A percentile compares a stretch with the other conserved stretches of the same genome.
Evolutionary conservation across 1,140 invertebrate genomes (phyloP).

Genomic region (Berghia stephanieae): DNA sequence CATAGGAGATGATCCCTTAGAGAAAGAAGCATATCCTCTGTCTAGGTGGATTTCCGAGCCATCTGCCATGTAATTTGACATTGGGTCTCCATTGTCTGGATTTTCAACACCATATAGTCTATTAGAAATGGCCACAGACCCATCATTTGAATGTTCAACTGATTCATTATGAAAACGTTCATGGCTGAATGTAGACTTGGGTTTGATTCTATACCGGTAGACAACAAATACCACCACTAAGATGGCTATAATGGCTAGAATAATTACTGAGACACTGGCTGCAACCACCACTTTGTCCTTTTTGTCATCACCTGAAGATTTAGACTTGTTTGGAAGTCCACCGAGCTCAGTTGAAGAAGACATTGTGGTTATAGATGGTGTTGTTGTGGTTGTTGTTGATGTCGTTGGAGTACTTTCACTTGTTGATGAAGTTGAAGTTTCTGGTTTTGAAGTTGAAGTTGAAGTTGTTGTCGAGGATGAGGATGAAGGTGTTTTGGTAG

Average conservation of each 20-base stretch:
- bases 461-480: neutral
- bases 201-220: neutral
- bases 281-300: slow-evolving; percentile 8
- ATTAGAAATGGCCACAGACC: slow-evolving; percentile 15
- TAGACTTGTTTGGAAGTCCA: neutral
- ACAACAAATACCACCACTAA: slow-evolving; percentile 9
- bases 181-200: neutral
- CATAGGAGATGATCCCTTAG: neutral
- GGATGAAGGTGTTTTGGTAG: neutral
- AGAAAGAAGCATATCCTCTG: neutral
- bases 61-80: neutral
- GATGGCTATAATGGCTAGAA: neutral
- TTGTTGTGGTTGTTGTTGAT: slow-evolving; percentile 5
- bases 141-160: neutral
- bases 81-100: no score
- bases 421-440: neutral
- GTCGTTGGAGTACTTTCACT: neutral
- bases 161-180: slow-evolving; percentile 20
- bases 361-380: neutral
- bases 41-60: slow-evolving; percentile 19
- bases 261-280: neutral
- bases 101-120: slow-evolving; percentile 6
- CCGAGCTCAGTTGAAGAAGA: neutral
- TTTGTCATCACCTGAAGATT: neutral
- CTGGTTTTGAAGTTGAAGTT: neutral